Evolutionary conservation across 2,113 vertebrate genomes (phyloP), one percentile per base, ranked within the genome.

Genomic region (Thalassarche chlororhynchos): DNA sequence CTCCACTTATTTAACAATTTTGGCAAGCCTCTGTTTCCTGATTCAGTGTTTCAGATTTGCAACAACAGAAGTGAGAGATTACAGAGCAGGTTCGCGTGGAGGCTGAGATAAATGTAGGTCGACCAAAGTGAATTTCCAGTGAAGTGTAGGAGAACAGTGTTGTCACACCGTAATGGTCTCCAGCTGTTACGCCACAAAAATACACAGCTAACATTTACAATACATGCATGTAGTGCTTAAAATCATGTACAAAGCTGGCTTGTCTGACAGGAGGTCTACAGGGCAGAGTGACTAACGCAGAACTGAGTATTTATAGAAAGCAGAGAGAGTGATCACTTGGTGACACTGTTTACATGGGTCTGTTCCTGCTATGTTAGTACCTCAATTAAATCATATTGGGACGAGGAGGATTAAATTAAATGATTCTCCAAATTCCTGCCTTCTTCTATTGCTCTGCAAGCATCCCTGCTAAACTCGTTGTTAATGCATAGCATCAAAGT

Each of bases 151-250:
- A 93, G 77, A 77, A 61, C 12, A 55, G 82, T 10, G 5, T 25
- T 64, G 65, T 90, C 92, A 79, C 46, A 69, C 36, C 84, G 70
- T 54, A 78, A 90, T 5, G 86, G 90, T 89, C 94, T 88, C 89
- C 97, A 97, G 95, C 93, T 97, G 94, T 94, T 94, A 62, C 1
- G 1, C 78, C 82, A 96, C 89, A 68, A 88, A 94, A 94, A 96
- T 71, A 81, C 89, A 69, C 68, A 80, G 91, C 68, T 61, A 94
- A 55, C 94, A 17, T 77, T 97, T 94, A 93, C 70, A 83, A 79
- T 76, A 92, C 84, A 87, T 10, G n/a, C 17, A 46, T 21, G 72
- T 1, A 77, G 68, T 19, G 78, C 82, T 96, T 84, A 89, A 92
- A 95, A 95, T 57, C 84, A 71, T 49, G 61, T 40, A 58, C 69